phyloP scores from a whole-genome alignment of 2,797 vertebrate species.

The Myiotriccus ornatus region DNA sequence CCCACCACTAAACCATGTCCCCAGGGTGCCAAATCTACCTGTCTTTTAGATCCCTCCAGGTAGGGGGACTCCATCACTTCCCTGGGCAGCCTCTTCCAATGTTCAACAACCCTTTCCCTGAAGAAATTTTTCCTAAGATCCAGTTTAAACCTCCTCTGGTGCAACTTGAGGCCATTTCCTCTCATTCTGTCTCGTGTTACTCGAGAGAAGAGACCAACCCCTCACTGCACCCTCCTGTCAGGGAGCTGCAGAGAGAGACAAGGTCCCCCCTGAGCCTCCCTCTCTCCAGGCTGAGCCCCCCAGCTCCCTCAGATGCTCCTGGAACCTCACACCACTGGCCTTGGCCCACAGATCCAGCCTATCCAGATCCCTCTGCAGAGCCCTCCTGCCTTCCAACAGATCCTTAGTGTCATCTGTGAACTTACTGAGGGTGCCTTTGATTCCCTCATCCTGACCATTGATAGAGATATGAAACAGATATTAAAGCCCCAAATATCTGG shows the following conservation, averaged over 20 bases:
- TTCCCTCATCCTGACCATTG: background rate
- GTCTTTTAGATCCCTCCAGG: background rate
- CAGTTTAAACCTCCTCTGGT: background rate
- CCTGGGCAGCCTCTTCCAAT: background rate
- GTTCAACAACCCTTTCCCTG: background rate
- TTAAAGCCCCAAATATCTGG: background rate
- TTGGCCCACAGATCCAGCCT: background rate
- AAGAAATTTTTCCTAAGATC: background rate
- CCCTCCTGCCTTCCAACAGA: background rate
- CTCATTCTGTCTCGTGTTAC: background rate
- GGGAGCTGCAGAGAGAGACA: background rate
- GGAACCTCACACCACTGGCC: background rate
- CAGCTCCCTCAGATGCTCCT: background rate
- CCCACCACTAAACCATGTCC: background rate
- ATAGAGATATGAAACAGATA: background rate
- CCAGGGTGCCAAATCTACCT: background rate
- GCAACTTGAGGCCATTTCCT: background rate
- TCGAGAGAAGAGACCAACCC: fast-evolving
- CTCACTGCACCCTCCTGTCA: background rate
- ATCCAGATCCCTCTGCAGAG: background rate
- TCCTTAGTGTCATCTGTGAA: background rate
- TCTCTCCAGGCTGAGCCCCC: background rate
- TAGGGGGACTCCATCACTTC: background rate
- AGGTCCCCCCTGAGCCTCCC: background rate
- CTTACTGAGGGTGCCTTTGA: background rate